Percentiles rank a stretch among this genome's conserved stretches.
Conservation (phyloP, 37 sponge, comb jelly and placozoan genomes). For the Bolinopsis microptera region DNA sequence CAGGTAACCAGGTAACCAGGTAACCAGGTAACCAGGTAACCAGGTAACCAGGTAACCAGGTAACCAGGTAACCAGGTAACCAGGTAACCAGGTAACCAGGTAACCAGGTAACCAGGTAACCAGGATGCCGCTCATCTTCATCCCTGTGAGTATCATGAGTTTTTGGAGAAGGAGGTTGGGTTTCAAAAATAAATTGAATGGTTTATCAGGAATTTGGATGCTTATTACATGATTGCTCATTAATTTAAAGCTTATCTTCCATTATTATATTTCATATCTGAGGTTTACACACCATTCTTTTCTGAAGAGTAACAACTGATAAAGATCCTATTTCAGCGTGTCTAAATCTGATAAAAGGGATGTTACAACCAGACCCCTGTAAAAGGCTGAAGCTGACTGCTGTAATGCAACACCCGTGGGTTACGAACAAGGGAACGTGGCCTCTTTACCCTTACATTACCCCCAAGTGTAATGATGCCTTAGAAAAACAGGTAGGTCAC, state of each 20-base stretch:
- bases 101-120: too few relatives aligned
- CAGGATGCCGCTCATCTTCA: conserved; percentile 84
- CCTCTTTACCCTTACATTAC: conserved; percentile 81
- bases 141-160: conserved; percentile 68
- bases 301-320: too few relatives aligned
- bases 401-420: conserved; percentile 91
- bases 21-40: too few relatives aligned
- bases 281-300: not conserved
- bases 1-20: too few relatives aligned
- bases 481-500: conserved; percentile 73
- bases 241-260: not conserved
- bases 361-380: conserved; percentile 84
- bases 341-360: conserved; percentile 54
- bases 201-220: not conserved
- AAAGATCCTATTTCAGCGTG: conserved; percentile 67
- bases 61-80: too few relatives aligned
- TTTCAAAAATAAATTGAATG: not conserved
- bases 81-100: too few relatives aligned
- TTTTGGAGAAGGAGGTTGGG: too few relatives aligned
- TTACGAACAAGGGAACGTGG: conserved; percentile 84
- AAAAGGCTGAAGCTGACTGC: conserved; percentile 72
- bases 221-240: not conserved
- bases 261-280: not conserved
- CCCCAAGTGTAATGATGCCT: conserved; percentile 69
- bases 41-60: too few relatives aligned